Percentiles rank a stretch among this genome's conserved stretches.
phyloP scores from a whole-genome alignment of 1,140 invertebrate species.

The Danaus plexippus region DNA sequence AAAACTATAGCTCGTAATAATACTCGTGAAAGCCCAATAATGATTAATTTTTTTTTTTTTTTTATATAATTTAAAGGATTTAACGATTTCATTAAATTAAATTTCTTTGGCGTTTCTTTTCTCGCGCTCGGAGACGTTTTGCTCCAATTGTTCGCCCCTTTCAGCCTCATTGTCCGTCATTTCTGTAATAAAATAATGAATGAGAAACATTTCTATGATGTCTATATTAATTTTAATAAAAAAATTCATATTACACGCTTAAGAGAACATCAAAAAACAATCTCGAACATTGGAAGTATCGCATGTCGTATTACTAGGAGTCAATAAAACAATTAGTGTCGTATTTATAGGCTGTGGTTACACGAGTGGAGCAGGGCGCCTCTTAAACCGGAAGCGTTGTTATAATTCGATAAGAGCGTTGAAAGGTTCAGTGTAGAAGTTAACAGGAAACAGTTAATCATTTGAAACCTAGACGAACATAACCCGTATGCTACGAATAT shows the following conservation, averaged over 20 bases:
- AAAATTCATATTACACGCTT: no score
- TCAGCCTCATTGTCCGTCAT: constrained; percentile 30
- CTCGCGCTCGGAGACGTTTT: constrained; percentile 28
- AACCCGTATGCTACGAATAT: no score
- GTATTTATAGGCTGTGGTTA: constrained; percentile 7
- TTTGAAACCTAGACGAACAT: no score
- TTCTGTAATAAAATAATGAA: constrained; percentile 28
- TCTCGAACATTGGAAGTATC: background rate
- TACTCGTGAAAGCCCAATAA: no score
- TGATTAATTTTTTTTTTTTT: no score
- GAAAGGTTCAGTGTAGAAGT: background rate
- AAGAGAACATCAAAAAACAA: no score
- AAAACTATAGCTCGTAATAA: no score
- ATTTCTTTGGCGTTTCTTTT: constrained; percentile 36
- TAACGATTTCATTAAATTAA: constrained; percentile 1
- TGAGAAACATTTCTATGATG: background rate
- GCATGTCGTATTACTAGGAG: background rate
- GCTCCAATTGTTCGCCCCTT: constrained; percentile 35
- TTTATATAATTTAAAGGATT: no score
- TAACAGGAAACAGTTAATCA: constrained; percentile 1
- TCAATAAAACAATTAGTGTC: constrained; percentile 3
- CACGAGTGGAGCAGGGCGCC: constrained; percentile 1
- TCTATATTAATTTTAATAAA: no score
- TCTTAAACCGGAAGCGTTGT: constrained; percentile 11
- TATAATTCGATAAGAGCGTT: constrained; percentile 6